Conservation (phyloP, 2,888 invertebrate genomes). For the Rhamphomyia laevipes region DNA sequence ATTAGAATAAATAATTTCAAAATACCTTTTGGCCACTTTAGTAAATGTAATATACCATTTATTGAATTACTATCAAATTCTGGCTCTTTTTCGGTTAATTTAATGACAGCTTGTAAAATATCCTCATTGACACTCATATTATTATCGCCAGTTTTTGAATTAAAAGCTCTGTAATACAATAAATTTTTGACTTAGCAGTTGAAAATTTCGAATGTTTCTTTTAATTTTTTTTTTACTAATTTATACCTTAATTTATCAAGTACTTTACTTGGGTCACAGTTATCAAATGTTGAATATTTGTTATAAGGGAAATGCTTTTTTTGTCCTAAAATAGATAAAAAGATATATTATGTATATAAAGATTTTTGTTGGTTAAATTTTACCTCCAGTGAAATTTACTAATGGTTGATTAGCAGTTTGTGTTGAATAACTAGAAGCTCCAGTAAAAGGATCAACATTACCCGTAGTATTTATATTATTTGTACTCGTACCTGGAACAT, state of each 20-base stretch:
- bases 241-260: conserved; percentile 49
- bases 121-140: conserved; percentile 42
- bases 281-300: conserved; percentile 58
- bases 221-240: neutral
- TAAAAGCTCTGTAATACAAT: conserved; percentile 48
- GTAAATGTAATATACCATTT: conserved; percentile 45
- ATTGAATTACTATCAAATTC: conserved; percentile 39
- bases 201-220: neutral
- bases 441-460: conserved; percentile 55
- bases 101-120: conserved; percentile 49
- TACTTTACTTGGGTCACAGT: conserved; percentile 63
- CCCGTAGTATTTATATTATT: conserved; percentile 27
- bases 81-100: conserved; percentile 42
- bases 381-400: conserved; percentile 24
- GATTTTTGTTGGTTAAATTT: neutral
- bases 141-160: conserved; percentile 46
- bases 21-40: conserved; percentile 62
- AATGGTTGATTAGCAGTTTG: conserved; percentile 27
- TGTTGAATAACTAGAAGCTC: conserved; percentile 57
- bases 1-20: neutral
- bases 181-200: neutral
- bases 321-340: conserved; percentile 11
- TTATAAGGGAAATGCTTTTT: conserved; percentile 37
- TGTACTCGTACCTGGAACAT: conserved; percentile 45
- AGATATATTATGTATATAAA: neutral